Evolutionary conservation across 1,140 invertebrate species (phyloP).

Genomic region (Psix sp.): DNA sequence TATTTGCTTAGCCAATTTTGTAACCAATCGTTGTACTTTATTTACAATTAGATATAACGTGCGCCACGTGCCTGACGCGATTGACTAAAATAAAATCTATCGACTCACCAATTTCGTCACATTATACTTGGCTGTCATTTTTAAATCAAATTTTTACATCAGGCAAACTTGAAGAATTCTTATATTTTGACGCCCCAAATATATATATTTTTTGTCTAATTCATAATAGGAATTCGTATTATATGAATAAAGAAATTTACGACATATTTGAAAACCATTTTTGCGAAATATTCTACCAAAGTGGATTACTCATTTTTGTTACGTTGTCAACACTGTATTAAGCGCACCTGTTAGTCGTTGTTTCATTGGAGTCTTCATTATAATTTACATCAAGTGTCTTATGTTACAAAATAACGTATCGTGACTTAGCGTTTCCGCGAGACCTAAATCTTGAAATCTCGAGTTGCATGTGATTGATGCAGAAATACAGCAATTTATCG

Average conservation of each 20-base stretch:
- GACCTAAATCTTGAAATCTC: conserved; percentile 40
- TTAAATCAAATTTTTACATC: neutral
- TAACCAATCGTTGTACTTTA: conserved; percentile 9
- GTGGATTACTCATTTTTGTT: no score
- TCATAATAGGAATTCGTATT: no score
- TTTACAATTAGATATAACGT: neutral
- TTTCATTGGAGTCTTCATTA: conserved; percentile 26
- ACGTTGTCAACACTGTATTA: conserved; percentile 9
- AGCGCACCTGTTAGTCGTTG: conserved; percentile 26
- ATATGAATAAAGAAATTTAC: no score
- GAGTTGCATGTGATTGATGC: conserved; percentile 22
- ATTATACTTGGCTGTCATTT: no score
- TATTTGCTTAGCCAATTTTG: conserved; percentile 10
- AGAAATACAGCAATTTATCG: conserved; percentile 20
- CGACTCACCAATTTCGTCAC: neutral
- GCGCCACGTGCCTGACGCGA: conserved; percentile 4
- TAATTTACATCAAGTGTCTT: conserved; percentile 22
- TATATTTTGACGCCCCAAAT: no score
- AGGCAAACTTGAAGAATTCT: neutral
- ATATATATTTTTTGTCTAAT: no score
- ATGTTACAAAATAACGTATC: conserved; percentile 36
- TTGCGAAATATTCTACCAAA: neutral
- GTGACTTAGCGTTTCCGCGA: conserved; percentile 41
- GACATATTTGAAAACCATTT: neutral
- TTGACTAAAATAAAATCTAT: conserved; percentile 12